These are phyloP conservation scores for Enteromius treurensis DNA, from an alignment of 2,797 vertebrate genomes.

Conservation along the genomic window DNA sequence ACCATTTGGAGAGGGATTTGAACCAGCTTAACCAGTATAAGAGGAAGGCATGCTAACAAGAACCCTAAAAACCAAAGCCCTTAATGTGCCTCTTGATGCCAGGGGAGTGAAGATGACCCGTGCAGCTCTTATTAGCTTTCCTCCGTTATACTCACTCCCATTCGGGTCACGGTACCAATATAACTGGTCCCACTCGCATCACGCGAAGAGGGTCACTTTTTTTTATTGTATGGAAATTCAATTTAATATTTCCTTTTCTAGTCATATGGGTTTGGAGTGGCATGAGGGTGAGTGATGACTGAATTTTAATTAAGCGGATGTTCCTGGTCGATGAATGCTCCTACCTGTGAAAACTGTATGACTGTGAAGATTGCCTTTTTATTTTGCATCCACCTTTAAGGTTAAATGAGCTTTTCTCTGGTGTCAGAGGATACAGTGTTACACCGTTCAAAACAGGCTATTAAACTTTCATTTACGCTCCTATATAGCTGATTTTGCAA, in stretches of 20 bases:
- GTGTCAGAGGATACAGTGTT: slow-evolving; percentile 3
- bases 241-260: neutral
- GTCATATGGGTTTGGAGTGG: slow-evolving; percentile 1
- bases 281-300: neutral
- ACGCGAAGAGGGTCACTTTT: neutral
- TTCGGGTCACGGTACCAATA: neutral
- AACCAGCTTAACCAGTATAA: neutral
- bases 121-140: neutral
- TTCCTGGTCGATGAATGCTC: slow-evolving; percentile 10
- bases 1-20: neutral
- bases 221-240: neutral
- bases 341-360: slow-evolving; percentile 32
- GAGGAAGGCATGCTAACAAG: neutral
- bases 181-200: neutral
- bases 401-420: slow-evolving; percentile 21
- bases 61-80: neutral
- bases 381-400: slow-evolving; percentile 40
- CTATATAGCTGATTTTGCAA: slow-evolving; percentile 51
- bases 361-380: slow-evolving; percentile 42
- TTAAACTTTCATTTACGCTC: slow-evolving; percentile 30
- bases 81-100: neutral
- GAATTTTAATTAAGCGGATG: slow-evolving; percentile 24
- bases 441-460: slow-evolving; percentile 8
- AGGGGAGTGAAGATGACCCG: neutral
- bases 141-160: neutral